Evolutionary conservation across 2,888 invertebrate genomes (phyloP).

Genomic region (Elysia crispata): DNA sequence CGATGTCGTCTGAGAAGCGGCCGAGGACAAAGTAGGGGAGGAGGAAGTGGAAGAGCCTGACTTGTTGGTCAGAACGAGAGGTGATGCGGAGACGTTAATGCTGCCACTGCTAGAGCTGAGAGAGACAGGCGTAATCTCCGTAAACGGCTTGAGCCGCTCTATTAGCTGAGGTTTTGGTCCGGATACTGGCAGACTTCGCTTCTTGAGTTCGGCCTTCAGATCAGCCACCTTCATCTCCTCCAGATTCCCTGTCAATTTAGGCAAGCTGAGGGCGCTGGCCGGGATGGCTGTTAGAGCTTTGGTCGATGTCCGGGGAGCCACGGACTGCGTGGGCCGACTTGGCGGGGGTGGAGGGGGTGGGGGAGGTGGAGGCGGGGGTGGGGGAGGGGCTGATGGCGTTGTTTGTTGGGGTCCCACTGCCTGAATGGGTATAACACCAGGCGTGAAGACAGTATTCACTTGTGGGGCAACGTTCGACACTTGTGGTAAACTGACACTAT

Average conservation of each 20-base stretch:
- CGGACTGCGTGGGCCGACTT: constrained; percentile 43
- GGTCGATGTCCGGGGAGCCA: constrained; percentile 37
- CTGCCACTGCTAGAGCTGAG: constrained; percentile 14
- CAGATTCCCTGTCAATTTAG: constrained; percentile 80
- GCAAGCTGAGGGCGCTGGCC: constrained; percentile 50
- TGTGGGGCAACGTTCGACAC: neutral
- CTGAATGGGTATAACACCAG: constrained; percentile 17
- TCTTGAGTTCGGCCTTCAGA: constrained; percentile 94
- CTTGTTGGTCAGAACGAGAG: constrained; percentile 16
- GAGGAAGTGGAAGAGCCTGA: constrained; percentile 29
- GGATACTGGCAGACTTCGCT: constrained; percentile 94
- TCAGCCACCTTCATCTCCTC: constrained; percentile 98
- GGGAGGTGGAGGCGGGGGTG: constrained; percentile 54
- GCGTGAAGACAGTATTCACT: constrained; percentile 29
- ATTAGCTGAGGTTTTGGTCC: constrained; percentile 97
- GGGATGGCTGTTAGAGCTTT: constrained; percentile 39
- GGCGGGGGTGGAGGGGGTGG: constrained; percentile 49
- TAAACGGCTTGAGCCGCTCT: constrained; percentile 87
- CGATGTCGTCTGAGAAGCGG: constrained; percentile 32
- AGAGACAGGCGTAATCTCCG: constrained; percentile 65
- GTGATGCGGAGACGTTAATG: neutral
- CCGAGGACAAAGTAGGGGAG: neutral
- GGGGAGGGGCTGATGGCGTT: constrained; percentile 49
- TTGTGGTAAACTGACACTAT: constrained; percentile 43
- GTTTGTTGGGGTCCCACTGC: constrained; percentile 47